Evolutionary conservation across 2,797 vertebrate species (phyloP).

Genomic region (Periparus ater): DNA sequence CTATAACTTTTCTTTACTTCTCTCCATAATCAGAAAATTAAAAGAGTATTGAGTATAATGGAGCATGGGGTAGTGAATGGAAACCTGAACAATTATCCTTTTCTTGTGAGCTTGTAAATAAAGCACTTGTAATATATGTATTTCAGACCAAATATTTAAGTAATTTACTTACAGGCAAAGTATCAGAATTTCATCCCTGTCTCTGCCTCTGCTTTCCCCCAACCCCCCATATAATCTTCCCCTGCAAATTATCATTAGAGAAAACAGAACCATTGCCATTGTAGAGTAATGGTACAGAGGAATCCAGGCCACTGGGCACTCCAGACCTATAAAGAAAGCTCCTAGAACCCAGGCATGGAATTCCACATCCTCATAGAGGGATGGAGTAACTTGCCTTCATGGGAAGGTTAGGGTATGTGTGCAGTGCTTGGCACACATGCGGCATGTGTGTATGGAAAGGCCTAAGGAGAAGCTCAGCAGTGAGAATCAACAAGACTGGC

Average conservation of each 20-base stretch:
- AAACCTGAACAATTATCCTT: background rate
- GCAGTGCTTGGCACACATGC: background rate
- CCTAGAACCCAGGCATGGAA: background rate
- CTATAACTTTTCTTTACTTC: background rate
- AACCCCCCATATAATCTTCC: background rate
- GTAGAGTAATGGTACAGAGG: background rate
- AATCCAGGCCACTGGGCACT: background rate
- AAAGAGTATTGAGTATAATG: background rate
- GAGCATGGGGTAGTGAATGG: background rate
- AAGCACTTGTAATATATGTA: background rate
- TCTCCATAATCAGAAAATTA: background rate
- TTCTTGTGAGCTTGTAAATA: background rate
- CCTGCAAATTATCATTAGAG: background rate
- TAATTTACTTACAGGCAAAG: background rate
- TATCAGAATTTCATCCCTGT: background rate
- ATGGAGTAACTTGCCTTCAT: background rate
- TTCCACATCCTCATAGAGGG: background rate
- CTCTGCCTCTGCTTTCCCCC: background rate
- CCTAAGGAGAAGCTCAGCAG: background rate
- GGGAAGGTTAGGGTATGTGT: background rate
- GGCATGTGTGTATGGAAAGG: rapidly evolving
- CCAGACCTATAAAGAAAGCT: background rate
- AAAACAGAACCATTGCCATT: background rate
- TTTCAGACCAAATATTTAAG: background rate
- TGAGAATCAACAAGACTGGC: background rate